These are phyloP conservation scores for Hirtodrosophila trivittata DNA, from an alignment of 2,888 invertebrate genomes.

Conservation along the genomic window DNA sequence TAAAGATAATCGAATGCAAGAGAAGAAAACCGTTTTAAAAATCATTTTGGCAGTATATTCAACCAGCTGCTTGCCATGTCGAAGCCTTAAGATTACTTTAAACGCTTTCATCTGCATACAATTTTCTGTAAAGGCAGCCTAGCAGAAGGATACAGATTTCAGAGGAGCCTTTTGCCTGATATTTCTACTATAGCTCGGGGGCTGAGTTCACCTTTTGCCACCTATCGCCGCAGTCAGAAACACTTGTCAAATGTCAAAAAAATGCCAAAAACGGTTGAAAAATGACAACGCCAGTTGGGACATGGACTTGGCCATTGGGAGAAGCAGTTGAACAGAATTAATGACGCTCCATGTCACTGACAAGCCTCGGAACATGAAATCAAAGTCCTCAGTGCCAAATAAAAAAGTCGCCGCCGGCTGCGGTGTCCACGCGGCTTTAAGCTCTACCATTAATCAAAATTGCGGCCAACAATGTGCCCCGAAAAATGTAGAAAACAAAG, in stretches of 20 bases:
- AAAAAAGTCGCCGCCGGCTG: slow-evolving; percentile 70
- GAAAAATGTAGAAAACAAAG: slow-evolving; percentile 26
- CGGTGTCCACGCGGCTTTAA: slow-evolving; percentile 39
- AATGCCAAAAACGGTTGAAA: slow-evolving; percentile 66
- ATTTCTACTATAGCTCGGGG: slow-evolving; percentile 4
- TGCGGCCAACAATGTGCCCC: slow-evolving; percentile 37
- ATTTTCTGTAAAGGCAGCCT: not conserved
- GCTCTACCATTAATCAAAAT: slow-evolving; percentile 74
- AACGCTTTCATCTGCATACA: slow-evolving; percentile 54
- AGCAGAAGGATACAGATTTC: slow-evolving; percentile 18
- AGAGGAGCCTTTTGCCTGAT: slow-evolving; percentile 16
- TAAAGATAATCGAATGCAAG: too few relatives aligned
- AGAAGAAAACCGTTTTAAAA: too few relatives aligned
- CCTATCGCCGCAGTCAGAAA: slow-evolving; percentile 63
- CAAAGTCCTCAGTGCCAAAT: slow-evolving; percentile 79
- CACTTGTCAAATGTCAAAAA: slow-evolving; percentile 76
- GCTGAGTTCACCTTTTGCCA: slow-evolving; percentile 55
- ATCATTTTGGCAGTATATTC: too few relatives aligned
- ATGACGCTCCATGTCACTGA: slow-evolving; percentile 81
- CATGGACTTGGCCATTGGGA: slow-evolving; percentile 2
- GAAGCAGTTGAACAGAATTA: slow-evolving; percentile 65
- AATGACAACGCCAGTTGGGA: slow-evolving; percentile 53
- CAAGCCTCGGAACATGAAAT: slow-evolving; percentile 80
- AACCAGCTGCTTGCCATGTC: too few relatives aligned
- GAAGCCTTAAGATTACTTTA: too few relatives aligned